Evolutionary conservation across 2,888 invertebrate genomes (phyloP), one percentile per base, ranked within the genome.

Genomic region (Drosophila stalkeri): DNA sequence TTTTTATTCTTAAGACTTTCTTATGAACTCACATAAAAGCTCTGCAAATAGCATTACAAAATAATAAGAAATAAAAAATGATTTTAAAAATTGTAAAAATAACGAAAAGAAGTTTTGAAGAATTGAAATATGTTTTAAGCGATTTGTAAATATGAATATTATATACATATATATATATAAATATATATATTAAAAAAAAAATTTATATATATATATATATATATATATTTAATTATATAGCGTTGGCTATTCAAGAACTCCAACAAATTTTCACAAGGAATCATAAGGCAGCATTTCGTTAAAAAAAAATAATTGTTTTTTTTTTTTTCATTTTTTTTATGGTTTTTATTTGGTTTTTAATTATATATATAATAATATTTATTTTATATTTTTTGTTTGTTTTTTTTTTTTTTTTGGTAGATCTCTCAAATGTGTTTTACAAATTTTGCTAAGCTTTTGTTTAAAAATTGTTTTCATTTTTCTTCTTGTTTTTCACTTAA

Each of bases 251-350:
- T 72, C 66, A 71, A 81, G 64, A 74, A 80, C 49, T 64, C 75
- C 86, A 89, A 79, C 80, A 77, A 81, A 86, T 86, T 88, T 88
- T 90, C 90, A 92, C 91, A 91, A 91, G 91, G 90, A 91, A 91
- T 88, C 85, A 89, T 91, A 91, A 91, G 91, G 91, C 91, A 91
- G 91, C 91, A 83, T 86, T 89, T 89, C 80, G 77, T 85, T 59
- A 41, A 57, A 33, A 67, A 72, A 51, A 49, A 41, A 33, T n/a
- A n/a, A n/a, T n/a, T 49, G 7, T 35, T 39, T 23, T 11, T n/a
- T 16, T 11, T 46, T 49, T n/a, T 18, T 59, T 55, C 44, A 49
- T 71, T 70, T 61, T 65, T 79, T 64, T 62, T 49, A 31, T 56
- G 37, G 33, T 20, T 55, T 57, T 61, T 56, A 27, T 14, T 37